Base-by-base conservation (phyloP, 2,113 vertebrate genomes). In the Hepsetus odoe region DNA sequence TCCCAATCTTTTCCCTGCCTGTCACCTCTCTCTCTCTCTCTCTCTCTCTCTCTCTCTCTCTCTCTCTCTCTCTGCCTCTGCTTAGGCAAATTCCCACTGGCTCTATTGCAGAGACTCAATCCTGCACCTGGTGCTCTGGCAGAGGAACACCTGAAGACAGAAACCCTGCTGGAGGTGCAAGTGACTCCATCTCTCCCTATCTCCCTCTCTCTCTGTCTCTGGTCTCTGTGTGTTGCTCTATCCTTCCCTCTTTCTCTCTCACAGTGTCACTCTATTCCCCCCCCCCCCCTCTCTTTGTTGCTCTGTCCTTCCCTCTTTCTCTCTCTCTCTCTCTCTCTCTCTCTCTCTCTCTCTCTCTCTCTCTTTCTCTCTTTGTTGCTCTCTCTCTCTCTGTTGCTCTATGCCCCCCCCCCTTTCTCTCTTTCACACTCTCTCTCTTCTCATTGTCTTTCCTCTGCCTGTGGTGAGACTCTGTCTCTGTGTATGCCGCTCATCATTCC, bases 61-160 rank as follows among this genome's bases (percentile, higher is more conserved):
- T 64, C 14, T 55, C 24, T 69, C 56, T 62, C 66, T 35, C 26
- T 11, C 24, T 18, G 24, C 55, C 44, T 73, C 73, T 77, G 79
- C 55, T 35, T 74, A 61, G 28, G 53, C 51, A 75, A 75, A 80
- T 73, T 68, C 70, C 28, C 62, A 13, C 64, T 62, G 38, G 35
- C 26, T 75, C 35, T 20, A 42, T 12, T 42, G 44, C 77, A 72
- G 44, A 18, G 62, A 35, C 58, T 51, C 59, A 53, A 56, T 81
- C 44, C 55, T 51, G 62, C 82, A 80, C 82, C 82, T 83, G 78
- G 65, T 49, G 61, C 58, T 73, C 69, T 83, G 82, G 82, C 81
- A 83, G 49, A 65, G 49, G 49, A 75, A n/a, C 73, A 80, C 73
- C 82, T 76, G 74, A 62, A 83, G 73, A 72, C 68, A 76, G 74